Base-by-base conservation (phyloP, 2,113 vertebrate species). In the Periophthalmus modestus region DNA sequence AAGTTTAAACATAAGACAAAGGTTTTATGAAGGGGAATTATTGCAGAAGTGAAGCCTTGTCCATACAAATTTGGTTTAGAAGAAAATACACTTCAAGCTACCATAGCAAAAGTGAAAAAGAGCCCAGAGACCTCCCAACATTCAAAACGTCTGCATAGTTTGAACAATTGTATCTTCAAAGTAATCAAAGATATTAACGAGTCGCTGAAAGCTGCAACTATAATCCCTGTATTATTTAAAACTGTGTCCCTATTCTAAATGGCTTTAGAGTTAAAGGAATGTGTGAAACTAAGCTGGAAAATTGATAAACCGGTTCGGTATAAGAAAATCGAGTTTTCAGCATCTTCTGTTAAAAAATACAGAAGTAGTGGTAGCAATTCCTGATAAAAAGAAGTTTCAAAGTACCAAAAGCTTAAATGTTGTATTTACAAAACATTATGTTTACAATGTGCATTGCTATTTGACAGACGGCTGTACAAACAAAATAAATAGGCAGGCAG, bases 121-220 rank as follows among this genome's bases (percentile, higher is more conserved):
- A 55, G 15, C 73, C 76, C 55, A 73, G 66, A 80, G 80, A 68
- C 82, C 68, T 87, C 85, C 58, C 83, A 89, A 93, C 92, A 92
- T 92, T 93, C 91, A 92, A 88, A 88, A 91, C 33, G 87, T 91
- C 89, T 92, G 91, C 92, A 93, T 93, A 93, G 92, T 88, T 85
- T 90, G 75, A 82, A 88, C 80, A 83, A 75, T 74, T 82, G 71
- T 69, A 83, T 83, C 71, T 75, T 57, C 65, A 70, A 39, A 85
- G 65, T 80, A 78, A 81, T 62, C 21, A 62, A 3, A 54, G 12
- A n/a, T 24, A 72, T 47, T 46, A 74, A 19, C 5, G 69, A 72
- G 6, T 68, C 46, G 54, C 18, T 46, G 46, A 61, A 61, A 68
- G 10, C 28, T 78, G 24, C 24, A 39, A 63, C 19, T 74, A 74